phyloP scores from a whole-genome alignment of 2,113 vertebrate genomes.

The Coturnix japonica region DNA sequence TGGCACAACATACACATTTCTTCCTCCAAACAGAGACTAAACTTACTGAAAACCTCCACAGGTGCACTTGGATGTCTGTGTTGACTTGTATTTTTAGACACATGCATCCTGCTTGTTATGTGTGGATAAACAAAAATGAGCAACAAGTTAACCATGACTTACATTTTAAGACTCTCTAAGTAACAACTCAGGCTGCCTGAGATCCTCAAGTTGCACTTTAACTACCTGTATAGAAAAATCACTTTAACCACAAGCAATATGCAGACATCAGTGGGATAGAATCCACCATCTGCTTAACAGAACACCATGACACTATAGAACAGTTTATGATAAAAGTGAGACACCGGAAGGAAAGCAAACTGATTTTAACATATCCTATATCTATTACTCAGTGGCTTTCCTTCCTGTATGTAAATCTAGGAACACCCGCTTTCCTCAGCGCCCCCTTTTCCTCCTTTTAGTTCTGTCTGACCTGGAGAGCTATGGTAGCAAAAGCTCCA shows the following conservation, averaged over 20 bases:
- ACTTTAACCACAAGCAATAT: not conserved
- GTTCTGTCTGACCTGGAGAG: not conserved
- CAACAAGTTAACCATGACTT: conserved; percentile 9
- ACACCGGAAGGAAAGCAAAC: conserved; percentile 37
- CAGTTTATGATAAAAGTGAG: conserved; percentile 21
- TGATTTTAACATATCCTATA: not conserved
- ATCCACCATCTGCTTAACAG: conserved; percentile 35
- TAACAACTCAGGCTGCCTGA: not conserved
- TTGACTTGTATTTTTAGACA: conserved; percentile 40
- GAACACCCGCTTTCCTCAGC: conserved; percentile 22
- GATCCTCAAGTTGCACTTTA: conserved; percentile 20
- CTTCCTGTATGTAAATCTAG: not conserved
- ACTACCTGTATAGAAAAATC: conserved; percentile 5
- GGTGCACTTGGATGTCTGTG: not conserved
- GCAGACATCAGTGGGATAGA: conserved; percentile 32
- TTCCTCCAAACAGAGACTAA: not conserved
- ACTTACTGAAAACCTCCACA: conserved; percentile 2
- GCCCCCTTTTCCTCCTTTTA: not conserved
- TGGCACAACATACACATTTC: not conserved
- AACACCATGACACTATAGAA: not conserved
- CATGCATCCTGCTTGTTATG: not conserved
- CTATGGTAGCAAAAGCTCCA: not conserved
- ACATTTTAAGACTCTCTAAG: conserved; percentile 23
- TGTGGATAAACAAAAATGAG: not conserved
- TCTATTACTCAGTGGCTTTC: not conserved